A percentile compares a stretch with the other conserved stretches of the same genome.
Conservation (phyloP, 2,113 vertebrate species). For the Dromaius novaehollandiae region DNA sequence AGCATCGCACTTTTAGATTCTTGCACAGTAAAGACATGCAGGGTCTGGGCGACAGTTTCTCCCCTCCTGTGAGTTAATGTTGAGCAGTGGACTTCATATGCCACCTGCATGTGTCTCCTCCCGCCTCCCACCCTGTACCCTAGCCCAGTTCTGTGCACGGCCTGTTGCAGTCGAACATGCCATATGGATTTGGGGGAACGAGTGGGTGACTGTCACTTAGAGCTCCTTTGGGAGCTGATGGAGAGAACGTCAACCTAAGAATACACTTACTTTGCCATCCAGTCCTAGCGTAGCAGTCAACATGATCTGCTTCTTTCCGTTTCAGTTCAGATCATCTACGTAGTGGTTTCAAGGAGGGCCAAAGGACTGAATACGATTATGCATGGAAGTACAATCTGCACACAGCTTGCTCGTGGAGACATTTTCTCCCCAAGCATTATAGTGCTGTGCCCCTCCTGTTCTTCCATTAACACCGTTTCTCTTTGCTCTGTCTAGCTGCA, state of each 20-base stretch:
- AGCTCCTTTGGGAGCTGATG: not conserved
- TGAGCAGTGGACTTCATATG: no score
- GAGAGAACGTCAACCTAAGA: not conserved
- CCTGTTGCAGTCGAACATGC: no score
- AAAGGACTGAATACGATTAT: not conserved
- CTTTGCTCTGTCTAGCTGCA: not conserved
- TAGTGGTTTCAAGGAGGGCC: not conserved
- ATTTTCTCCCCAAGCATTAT: not conserved
- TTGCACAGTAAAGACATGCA: no score
- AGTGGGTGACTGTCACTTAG: not conserved
- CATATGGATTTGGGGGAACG: no score
- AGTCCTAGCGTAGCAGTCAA: no score
- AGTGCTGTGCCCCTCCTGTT: not conserved
- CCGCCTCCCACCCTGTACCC: no score
- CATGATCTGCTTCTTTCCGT: not conserved
- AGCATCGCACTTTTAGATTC: not conserved
- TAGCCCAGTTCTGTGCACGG: no score
- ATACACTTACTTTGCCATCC: not conserved
- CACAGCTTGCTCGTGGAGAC: not conserved
- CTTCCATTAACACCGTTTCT: not conserved
- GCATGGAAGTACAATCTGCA: not conserved
- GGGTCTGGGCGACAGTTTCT: no score
- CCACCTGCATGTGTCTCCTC: no score
- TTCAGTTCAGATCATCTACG: not conserved
- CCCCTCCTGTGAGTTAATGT: no score